Base-by-base conservation (phyloP, 2,888 invertebrate species). In the Pediacus dermestoides region DNA sequence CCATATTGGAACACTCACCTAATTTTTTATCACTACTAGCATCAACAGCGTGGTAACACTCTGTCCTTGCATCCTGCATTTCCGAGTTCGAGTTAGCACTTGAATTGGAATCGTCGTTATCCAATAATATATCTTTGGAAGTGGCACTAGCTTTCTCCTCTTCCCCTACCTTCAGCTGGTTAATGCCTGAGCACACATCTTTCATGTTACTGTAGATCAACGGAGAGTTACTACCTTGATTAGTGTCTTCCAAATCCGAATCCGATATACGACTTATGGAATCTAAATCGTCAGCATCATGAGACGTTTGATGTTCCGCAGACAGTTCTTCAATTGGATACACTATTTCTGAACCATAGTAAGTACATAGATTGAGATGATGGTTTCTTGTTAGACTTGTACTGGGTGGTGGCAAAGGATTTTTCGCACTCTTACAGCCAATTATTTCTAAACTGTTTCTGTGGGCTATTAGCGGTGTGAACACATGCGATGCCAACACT, bases 291-390 rank as follows among this genome's bases (percentile, higher is more conserved):
- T 79, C 79, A 26, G 78, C 78, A 2, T 70, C 70, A 51, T 80
- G 79, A 1, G 78, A 79, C 6, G 78, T 79, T 61, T 80, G 80
- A 71, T 80, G 82, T 66, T 88, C 88, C 58, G 87, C 88, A 0
- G 84, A 82, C 62, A 87, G 87, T 69, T 89, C 89, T 1, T 85
- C 88, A 52, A 89, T 88, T 2, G 89, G 88, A 66, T 88, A 88
- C 1, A 86, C 80, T 39, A 85, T 84, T 66, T 86, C 85, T 1
- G 85, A 84, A 8, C 83, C 82, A 52, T 81, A 82, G 41, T 60
- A 60, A 10, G 53, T 50, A 55, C 81, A 83, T 9, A 84, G 66
- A 61, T 82, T 83, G 15, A 82, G 68, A 61, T 83, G 83, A 23
- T 82, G 82, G 45, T 84, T 84, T 4, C 84, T 71, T 2, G 81